Evolutionary conservation across 1,140 invertebrate genomes (phyloP), one percentile per base, ranked within the genome.

Genomic region (Parasteatoda tepidariorum): DNA sequence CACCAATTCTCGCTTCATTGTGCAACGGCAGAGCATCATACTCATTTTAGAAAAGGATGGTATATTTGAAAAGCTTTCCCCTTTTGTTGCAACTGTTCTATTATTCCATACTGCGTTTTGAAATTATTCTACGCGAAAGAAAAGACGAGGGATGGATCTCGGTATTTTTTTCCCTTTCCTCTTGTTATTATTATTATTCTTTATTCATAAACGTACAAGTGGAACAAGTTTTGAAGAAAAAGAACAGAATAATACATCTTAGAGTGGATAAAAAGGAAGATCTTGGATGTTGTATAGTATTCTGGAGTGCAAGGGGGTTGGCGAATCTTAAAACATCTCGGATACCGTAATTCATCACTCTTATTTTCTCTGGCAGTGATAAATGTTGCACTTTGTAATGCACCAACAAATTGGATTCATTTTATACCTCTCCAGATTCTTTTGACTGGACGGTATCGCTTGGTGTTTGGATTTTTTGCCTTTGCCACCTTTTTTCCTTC

Each of bases 101-200:
- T 82, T 82, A 82, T 82, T 82, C 78, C 67, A 62, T 61, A 38
- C 38, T 64, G 2, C 33, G 41, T 48, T 38, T 71, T 24, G 18
- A 34, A 70, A 82, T 82, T 70, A 82, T 82, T 82, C 78, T 70
- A 22, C 31, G 15, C 18, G 78, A 82, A 82, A 82, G 78, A 82
- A 82, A 82, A 71, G 78, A 70, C 34, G 54, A 18, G 55, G 41
- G 62, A 79, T 79, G 68, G 24, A n/a, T 31, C 28, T n/a, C 18
- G 33, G n/a, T 68, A 24, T 41, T 67, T 79, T 57, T 68, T 68
- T 55, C 5, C 11, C 30, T 59, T 62, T 9, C 30, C 5, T n/a
- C 22, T 62, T 75, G 9, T 48, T 48, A 48, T 48, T 48, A 48
- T 48, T 48, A 48, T 18, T 4, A 48, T 4, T 48, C 18, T 48